Evolutionary conservation across 2,888 invertebrate species (phyloP).

Genomic region (Cryptosula pallasiana): DNA sequence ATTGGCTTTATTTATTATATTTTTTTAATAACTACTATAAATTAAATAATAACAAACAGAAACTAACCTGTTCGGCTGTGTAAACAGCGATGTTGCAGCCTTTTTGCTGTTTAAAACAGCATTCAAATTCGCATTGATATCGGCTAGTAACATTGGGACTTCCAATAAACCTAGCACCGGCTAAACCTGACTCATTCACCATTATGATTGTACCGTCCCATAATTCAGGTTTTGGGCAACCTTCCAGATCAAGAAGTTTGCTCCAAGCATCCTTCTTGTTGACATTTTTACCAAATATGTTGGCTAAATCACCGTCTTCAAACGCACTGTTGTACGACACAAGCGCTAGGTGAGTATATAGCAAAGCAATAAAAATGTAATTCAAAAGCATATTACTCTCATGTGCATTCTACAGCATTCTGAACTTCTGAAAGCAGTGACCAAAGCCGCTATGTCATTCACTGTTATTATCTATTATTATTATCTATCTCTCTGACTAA

Average conservation of each 20-base stretch:
- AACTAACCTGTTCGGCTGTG: slow-evolving; percentile 7
- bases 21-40: no score
- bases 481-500: no score
- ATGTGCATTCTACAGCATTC: no score
- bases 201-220: neutral
- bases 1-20: no score
- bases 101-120: neutral
- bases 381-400: no score
- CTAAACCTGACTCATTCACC: neutral
- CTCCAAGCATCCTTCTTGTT: neutral
- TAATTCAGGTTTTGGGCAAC: neutral
- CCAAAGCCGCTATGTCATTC: no score
- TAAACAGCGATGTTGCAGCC: slow-evolving; percentile 16
- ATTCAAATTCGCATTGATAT: slow-evolving; percentile 17
- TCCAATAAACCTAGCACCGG: slow-evolving; percentile 3
- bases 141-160: slow-evolving; percentile 13
- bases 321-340: no score
- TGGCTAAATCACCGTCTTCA: neutral
- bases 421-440: no score
- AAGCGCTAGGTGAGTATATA: no score
- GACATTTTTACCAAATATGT: slow-evolving; percentile 7
- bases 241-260: neutral
- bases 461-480: no score
- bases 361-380: no score
- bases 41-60: no score